Evolutionary conservation across 2,797 vertebrate genomes (phyloP), one percentile per base, ranked within the genome.

Genomic region (Microhierax caerulescens): DNA sequence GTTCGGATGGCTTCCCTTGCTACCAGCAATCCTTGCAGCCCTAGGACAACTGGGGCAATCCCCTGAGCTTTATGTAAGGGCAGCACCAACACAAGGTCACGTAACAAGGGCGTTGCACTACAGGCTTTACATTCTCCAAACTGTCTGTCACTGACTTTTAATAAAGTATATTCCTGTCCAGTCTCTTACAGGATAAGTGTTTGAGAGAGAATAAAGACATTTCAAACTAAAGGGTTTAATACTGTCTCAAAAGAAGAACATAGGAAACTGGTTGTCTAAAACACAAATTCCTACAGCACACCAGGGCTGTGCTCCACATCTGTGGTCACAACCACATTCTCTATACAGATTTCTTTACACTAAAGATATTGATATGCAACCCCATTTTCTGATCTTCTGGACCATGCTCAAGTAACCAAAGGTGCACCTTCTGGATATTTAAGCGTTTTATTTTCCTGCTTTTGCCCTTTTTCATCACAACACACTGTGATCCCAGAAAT

Each of bases 401-500:
- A 82, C 17, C 24, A n/a, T 47, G 17, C 39, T 18, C 0, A 0
- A 59, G 36, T 28, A 91, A 85, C 18, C 8, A 67, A 93, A 88
- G n/a, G 27, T 85, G 11, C 12, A 56, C 30, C 63, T 87, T 51
- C 67, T 63, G 7, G 2, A 75, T 80, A 57, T 72, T 76, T 47
- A 61, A 27, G n/a, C 36, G 34, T 73, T 92, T 95, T 48, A 61
- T 76, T 87, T 76, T 81, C 48, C 48, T 67, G 21, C 30, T 57
- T 81, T 93, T 65, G 25, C 17, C 34, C 60, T 90, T 91, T 50
- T 81, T 88, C 57, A 78, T 88, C 79, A 78, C 56, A 90, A 68
- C 79, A 68, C 32, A 36, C 34, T 48, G 48, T 41, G 36, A 65
- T 60, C 12, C 11, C 64, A 60, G 72, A 90, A 91, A 80, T 16